Percentiles rank a stretch among this genome's conserved stretches.
phyloP scores from a whole-genome alignment of 2,888 invertebrate genomes.

The Muscina levida region DNA sequence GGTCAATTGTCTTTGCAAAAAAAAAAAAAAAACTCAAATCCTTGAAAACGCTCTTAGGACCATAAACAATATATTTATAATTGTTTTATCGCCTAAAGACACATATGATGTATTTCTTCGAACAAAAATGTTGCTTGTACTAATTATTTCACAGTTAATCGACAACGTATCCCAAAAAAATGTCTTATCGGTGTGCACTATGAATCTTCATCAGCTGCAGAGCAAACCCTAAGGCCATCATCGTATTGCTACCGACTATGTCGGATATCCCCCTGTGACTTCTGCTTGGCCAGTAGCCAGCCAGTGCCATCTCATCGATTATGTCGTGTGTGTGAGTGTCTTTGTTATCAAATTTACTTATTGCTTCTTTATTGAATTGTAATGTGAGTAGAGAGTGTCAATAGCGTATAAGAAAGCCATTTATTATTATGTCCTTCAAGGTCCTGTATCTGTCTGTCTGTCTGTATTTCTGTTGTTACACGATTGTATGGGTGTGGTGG shows the following conservation, averaged over 20 bases:
- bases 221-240: constrained; percentile 49
- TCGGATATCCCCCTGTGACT: constrained; percentile 51
- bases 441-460: not conserved
- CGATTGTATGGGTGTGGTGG: not conserved
- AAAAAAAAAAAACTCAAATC: too few species aligned
- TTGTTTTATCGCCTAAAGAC: too few species aligned
- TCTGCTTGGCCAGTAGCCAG: constrained; percentile 9
- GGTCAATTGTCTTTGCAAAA: too few species aligned
- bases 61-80: too few species aligned
- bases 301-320: constrained; percentile 60
- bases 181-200: not conserved
- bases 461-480: not conserved
- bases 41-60: too few species aligned
- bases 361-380: constrained; percentile 65
- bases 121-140: not conserved
- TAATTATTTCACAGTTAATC: not conserved
- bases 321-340: constrained; percentile 10
- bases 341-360: constrained; percentile 59
- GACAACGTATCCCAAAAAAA: constrained; percentile 14
- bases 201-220: not conserved
- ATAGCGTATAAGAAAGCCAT: constrained; percentile 18
- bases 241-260: constrained; percentile 6
- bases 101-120: too few species aligned
- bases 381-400: constrained; percentile 24
- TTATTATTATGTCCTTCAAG: constrained; percentile 20